Evolutionary conservation across 2,888 invertebrate genomes (phyloP), one percentile per base, ranked within the genome.

Genomic region (Diplazon laetatorius): DNA sequence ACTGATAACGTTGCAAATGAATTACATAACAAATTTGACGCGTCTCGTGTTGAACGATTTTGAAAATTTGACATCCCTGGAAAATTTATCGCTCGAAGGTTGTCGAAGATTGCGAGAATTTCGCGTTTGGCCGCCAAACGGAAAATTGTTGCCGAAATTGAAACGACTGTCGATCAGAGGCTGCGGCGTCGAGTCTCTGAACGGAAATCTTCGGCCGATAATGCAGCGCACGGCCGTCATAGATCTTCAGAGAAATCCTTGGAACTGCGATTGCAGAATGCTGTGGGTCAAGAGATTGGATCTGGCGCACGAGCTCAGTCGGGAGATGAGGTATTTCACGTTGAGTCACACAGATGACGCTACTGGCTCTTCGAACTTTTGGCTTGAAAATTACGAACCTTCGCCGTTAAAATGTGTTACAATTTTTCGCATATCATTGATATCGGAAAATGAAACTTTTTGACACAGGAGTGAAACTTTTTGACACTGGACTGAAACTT

Each of bases 231-330:
- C 92, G 1, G 77, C 89, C 0, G 85, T 90, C 46, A 80, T 95
- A 55, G 93, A 93, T 82, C 82, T 95, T 9, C 93, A 94, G 82
- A 92, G 93, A 0, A 95, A 95, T 86, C 93, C 93, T 0, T 95
- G 94, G 95, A 89, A 89, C 9, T 95, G 95, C 82, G 94, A 95
- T 83, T 95, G 95, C 85, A 90, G 92, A 16, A 89, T 95, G 55
- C 85, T 89, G 20, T 94, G 94, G 94, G 60, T 93, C 14, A 91
- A 91, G 82, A 66, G 86, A 6, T 82, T 92, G 37, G 92, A 92
- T 84, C 91, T 93, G 66, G 84, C 91, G 0, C 88, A 88, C 1
- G 88, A 91, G 12, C 89, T 91, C 81, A 91, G 91, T 44, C 91
- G 92, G 2, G 91, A 92, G 83, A 87, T 93, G 42, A 92, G 92